These are phyloP conservation scores for Argynnis bischoffii DNA, from an alignment of 2,888 invertebrate species.

Conservation along the genomic window DNA sequence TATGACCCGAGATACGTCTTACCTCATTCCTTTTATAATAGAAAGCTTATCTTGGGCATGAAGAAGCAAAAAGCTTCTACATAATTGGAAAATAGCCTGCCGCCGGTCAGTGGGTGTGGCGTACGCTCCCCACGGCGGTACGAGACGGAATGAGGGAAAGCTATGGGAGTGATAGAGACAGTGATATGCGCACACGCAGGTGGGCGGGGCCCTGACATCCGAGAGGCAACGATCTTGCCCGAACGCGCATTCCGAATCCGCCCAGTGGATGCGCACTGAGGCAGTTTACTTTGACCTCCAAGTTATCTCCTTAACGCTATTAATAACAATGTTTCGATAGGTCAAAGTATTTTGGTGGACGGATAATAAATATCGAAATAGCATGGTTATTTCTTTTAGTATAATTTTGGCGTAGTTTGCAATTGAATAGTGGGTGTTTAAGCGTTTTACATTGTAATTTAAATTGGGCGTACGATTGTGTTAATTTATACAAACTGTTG, in stretches of 20 bases:
- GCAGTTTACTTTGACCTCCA: slow-evolving; percentile 56
- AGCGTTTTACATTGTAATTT: slow-evolving; percentile 2
- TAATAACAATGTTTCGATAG: slow-evolving; percentile 41
- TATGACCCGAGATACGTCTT: slow-evolving; percentile 26
- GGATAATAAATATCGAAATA: slow-evolving; percentile 54
- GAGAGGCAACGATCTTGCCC: slow-evolving; percentile 64
- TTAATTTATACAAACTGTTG: slow-evolving; percentile 11
- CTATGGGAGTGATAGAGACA: slow-evolving; percentile 53
- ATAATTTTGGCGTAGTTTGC: slow-evolving; percentile 9
- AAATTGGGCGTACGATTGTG: background rate
- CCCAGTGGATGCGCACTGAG: slow-evolving; percentile 62
- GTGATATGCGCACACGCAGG: slow-evolving; percentile 51
- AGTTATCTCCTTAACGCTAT: slow-evolving; percentile 42
- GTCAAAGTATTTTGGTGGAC: slow-evolving; percentile 46
- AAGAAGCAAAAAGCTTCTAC: slow-evolving; percentile 72
- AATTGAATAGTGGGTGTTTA: slow-evolving; percentile 11
- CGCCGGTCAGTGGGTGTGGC: slow-evolving; percentile 68
- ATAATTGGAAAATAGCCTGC: slow-evolving; percentile 76
- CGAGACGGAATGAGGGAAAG: slow-evolving; percentile 54
- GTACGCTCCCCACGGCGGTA: slow-evolving; percentile 50
- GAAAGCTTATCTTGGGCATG: slow-evolving; percentile 74
- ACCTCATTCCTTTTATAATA: slow-evolving; percentile 44
- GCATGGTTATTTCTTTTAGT: slow-evolving; percentile 26
- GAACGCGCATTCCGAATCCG: slow-evolving; percentile 67
- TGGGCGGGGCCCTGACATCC: slow-evolving; percentile 65